Conservation (phyloP, 2,888 invertebrate species). For the Mesorhabditis spiculigera region DNA sequence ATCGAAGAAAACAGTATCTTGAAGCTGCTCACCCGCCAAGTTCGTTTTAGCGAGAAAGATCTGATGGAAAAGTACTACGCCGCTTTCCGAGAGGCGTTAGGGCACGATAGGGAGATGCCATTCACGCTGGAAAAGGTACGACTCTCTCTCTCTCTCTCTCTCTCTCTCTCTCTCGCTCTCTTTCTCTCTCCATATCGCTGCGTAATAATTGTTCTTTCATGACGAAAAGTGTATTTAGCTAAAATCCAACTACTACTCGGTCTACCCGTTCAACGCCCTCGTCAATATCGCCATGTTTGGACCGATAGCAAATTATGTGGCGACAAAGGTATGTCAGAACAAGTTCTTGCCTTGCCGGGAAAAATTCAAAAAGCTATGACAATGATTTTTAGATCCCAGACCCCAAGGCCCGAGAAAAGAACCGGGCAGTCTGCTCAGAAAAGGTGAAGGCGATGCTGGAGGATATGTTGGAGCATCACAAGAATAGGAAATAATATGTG, state of each 20-base stretch:
- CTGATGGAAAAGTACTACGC: background rate
- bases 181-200: no score
- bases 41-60: background rate
- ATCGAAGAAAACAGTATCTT: slow-evolving; percentile 3
- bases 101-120: background rate
- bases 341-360: background rate
- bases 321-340: background rate
- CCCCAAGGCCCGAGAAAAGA: background rate
- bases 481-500: no score
- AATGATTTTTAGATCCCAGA: background rate
- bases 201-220: no score
- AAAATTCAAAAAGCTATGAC: background rate
- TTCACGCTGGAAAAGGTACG: background rate
- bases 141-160: background rate
- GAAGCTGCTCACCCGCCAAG: no score
- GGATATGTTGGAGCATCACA: background rate
- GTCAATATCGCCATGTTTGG: background rate
- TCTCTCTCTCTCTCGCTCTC: no score
- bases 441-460: background rate
- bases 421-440: background rate
- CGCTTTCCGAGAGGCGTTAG: background rate
- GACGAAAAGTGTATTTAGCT: background rate
- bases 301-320: background rate
- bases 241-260: background rate
- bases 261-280: background rate